Evolutionary conservation across 2,113 vertebrate species (phyloP).

Genomic region (Vimba vimba): DNA sequence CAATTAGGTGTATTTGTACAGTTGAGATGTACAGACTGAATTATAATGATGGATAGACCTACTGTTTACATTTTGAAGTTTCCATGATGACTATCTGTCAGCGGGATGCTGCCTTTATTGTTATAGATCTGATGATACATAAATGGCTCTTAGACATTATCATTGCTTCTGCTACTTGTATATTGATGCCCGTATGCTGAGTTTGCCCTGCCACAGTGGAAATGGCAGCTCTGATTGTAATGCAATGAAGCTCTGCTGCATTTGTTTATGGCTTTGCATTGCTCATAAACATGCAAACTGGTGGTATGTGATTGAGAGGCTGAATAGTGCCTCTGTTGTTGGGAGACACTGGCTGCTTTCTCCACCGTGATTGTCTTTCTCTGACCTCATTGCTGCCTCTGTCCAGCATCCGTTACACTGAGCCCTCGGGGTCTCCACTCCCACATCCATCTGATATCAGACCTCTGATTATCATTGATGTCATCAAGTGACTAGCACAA

Average conservation of each 20-base stretch:
- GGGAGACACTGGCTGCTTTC: constrained; percentile 53
- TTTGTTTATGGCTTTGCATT: constrained; percentile 61
- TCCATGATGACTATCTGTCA: neutral
- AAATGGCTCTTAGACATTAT: neutral
- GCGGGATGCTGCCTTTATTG: neutral
- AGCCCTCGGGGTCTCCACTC: constrained; percentile 42
- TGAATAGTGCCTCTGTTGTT: constrained; percentile 57
- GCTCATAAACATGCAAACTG: constrained; percentile 57
- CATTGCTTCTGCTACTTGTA: constrained; percentile 7
- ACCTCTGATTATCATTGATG: constrained; percentile 30
- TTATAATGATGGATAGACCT: constrained; percentile 7
- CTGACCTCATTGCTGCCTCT: constrained; percentile 53
- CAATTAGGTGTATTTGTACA: constrained; percentile 18
- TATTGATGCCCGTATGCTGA: neutral
- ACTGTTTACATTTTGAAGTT: constrained; percentile 12
- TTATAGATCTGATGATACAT: constrained; percentile 1
- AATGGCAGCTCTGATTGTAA: constrained; percentile 19
- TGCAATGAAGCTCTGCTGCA: constrained; percentile 33
- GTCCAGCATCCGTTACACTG: constrained; percentile 43
- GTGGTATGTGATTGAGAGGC: constrained; percentile 48
- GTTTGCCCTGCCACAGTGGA: neutral
- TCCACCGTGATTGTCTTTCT: constrained; percentile 51
- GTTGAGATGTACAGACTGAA: neutral
- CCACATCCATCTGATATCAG: constrained; percentile 39
- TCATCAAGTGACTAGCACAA: constrained; percentile 24